Conservation (phyloP, 2,888 invertebrate genomes). For the Pyralis farinalis region DNA sequence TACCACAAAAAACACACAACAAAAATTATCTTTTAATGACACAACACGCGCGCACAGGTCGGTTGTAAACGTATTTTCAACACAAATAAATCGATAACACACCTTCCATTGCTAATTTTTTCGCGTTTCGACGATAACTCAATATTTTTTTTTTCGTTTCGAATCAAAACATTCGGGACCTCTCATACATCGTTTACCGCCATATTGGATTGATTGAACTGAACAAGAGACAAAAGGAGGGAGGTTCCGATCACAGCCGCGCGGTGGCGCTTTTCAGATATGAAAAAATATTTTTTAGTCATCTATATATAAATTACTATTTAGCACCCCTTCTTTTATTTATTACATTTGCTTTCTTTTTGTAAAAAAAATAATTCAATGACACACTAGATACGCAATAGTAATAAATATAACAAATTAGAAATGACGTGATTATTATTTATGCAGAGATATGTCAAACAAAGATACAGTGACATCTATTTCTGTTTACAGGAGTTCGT, state of each 20-base stretch:
- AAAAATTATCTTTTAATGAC: constrained; percentile 43
- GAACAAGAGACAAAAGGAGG: constrained; percentile 69
- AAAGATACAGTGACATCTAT: no score
- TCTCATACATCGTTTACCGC: constrained; percentile 76
- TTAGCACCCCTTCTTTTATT: no score
- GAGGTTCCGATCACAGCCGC: constrained; percentile 31
- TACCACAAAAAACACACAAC: constrained; percentile 36
- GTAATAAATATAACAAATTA: no score
- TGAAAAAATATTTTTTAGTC: no score
- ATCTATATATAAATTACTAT: no score
- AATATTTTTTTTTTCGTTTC: constrained; percentile 58
- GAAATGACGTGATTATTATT: no score
- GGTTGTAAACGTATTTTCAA: constrained; percentile 41
- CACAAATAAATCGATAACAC: constrained; percentile 42
- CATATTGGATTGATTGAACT: constrained; percentile 78
- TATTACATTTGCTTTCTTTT: no score
- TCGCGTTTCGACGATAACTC: constrained; percentile 42
- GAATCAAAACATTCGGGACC: constrained; percentile 78
- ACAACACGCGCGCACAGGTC: constrained; percentile 42
- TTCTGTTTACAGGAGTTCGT: no score
- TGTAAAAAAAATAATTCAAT: no score
- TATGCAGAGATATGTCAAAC: no score
- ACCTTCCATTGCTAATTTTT: constrained; percentile 54
- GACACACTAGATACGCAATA: no score
- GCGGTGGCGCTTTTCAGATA: constrained; percentile 52